phyloP scores from a whole-genome alignment of 2,888 invertebrate genomes.

The Heteromurus nitidus region DNA sequence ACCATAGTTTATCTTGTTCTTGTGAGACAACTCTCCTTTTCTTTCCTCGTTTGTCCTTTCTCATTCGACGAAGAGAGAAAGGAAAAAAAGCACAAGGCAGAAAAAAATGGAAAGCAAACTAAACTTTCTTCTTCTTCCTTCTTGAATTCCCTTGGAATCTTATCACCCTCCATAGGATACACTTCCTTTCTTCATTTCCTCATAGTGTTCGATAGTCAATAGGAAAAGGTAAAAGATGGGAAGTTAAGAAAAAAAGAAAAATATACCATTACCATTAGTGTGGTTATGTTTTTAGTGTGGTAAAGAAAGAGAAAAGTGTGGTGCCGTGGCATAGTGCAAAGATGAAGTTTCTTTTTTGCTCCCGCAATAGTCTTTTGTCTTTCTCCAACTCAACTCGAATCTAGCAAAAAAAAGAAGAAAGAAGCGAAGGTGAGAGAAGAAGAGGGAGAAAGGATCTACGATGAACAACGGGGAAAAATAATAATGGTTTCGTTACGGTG shows the following conservation, averaged over 20 bases:
- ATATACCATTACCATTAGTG: too few species aligned
- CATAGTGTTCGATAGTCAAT: slow-evolving; percentile 10
- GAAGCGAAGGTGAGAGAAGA: neutral
- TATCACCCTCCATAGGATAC: slow-evolving; percentile 40
- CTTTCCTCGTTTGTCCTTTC: too few species aligned
- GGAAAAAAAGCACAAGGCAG: too few species aligned
- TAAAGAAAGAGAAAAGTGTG: slow-evolving; percentile 16
- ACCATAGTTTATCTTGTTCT: too few species aligned
- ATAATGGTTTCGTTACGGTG: slow-evolving; percentile 15
- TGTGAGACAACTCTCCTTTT: too few species aligned
- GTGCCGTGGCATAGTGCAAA: neutral
- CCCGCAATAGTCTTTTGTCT: too few species aligned
- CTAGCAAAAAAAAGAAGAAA: neutral
- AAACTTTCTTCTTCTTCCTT: too few species aligned
- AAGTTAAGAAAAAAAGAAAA: too few species aligned
- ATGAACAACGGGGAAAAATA: too few species aligned
- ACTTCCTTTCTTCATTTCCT: neutral
- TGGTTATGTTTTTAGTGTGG: slow-evolving; percentile 31
- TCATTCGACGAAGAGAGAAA: too few species aligned
- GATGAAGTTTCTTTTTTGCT: neutral
- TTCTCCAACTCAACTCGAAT: too few species aligned
- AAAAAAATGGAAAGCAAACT: slow-evolving; percentile 41
- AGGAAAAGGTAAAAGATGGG: neutral
- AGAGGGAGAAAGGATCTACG: slow-evolving; percentile 1
- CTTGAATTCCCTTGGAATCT: slow-evolving; percentile 53